phyloP scores from a whole-genome alignment of 2,113 vertebrate species.

The Cathartes aura region DNA sequence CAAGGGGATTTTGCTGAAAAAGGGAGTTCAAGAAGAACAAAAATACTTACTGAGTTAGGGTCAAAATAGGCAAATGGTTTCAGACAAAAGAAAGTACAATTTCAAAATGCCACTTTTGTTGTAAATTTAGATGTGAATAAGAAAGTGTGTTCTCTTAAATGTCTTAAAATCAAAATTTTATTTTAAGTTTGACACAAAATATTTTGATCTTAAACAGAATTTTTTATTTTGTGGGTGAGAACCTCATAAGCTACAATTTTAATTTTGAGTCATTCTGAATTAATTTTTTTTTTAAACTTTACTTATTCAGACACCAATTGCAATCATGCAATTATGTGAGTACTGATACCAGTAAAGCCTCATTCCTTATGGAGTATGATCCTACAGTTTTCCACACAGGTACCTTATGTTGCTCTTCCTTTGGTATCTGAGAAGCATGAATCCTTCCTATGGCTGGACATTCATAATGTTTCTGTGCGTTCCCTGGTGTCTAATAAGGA shows the following conservation, averaged over 20 bases:
- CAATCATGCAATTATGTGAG: background rate
- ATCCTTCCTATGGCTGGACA: background rate
- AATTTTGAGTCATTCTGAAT: background rate
- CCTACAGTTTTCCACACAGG: background rate
- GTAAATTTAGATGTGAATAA: background rate
- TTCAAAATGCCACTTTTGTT: background rate
- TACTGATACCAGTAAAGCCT: background rate
- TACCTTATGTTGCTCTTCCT: background rate
- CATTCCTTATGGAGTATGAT: background rate
- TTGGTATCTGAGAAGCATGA: accelerated
- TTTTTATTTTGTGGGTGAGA: background rate
- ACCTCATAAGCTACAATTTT: background rate
- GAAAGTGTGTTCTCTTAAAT: background rate
- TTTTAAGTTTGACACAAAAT: background rate
- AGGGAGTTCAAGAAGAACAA: background rate
- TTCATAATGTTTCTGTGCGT: background rate
- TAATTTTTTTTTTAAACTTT: background rate
- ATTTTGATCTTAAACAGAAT: background rate
- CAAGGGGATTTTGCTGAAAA: background rate
- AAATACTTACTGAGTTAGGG: background rate
- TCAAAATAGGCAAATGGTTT: background rate
- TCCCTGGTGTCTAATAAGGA: background rate
- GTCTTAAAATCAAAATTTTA: background rate
- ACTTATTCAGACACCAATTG: background rate
- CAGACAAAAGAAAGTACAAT: background rate